These are phyloP conservation scores for Eupithecia abbreviata DNA, from an alignment of 2,888 invertebrate genomes.

Conservation along the genomic window DNA sequence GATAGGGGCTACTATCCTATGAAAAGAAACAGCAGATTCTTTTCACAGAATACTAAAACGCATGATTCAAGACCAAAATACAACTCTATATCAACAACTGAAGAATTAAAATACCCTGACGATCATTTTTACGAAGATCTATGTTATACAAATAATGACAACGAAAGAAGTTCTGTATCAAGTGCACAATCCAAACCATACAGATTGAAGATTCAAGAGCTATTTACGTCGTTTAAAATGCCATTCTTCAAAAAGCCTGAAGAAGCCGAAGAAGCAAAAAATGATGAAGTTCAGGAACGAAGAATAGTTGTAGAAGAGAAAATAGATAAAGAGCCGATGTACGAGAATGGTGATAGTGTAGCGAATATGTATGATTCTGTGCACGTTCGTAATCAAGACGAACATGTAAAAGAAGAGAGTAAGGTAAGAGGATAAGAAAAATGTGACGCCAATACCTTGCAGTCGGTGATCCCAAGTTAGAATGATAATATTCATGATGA, in stretches of 20 bases:
- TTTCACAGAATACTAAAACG: constrained; percentile 60
- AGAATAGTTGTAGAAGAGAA: constrained; percentile 47
- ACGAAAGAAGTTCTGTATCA: constrained; percentile 40
- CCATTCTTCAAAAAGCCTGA: constrained; percentile 70
- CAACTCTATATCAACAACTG: constrained; percentile 64
- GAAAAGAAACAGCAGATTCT: constrained; percentile 65
- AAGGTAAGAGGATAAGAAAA: constrained; percentile 29
- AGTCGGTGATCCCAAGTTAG: neutral
- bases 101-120: constrained; percentile 63
- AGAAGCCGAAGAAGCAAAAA: constrained; percentile 47
- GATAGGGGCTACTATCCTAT: constrained; percentile 77
- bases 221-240: constrained; percentile 72
- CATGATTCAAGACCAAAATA: constrained; percentile 66
- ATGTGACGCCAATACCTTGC: neutral
- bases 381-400: constrained; percentile 49
- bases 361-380: constrained; percentile 76
- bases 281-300: constrained; percentile 31
- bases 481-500: neutral
- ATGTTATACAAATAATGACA: constrained; percentile 67
- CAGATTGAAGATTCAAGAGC: constrained; percentile 71
- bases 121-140: constrained; percentile 79
- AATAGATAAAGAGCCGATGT: constrained; percentile 55
- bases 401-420: constrained; percentile 15
- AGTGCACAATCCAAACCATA: constrained; percentile 61
- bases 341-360: constrained; percentile 67